Evolutionary conservation across 2,113 vertebrate genomes (phyloP).

Genomic region (Oncorhynchus nerka): DNA sequence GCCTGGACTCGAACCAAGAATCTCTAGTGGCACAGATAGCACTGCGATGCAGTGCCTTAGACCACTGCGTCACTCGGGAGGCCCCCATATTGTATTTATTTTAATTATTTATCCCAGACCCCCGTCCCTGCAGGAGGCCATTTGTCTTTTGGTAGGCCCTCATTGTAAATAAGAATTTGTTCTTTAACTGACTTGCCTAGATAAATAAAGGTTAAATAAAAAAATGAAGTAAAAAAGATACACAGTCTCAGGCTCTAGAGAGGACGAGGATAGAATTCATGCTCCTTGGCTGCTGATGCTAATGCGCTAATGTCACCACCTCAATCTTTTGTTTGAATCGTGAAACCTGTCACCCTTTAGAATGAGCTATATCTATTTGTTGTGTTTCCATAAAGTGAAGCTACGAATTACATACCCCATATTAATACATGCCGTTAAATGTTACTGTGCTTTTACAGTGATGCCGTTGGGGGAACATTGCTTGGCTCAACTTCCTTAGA

Average conservation of each 20-base stretch:
- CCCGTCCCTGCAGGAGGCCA: too few relatives aligned
- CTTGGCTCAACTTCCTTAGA: conserved; percentile 16
- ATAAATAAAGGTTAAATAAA: too few relatives aligned
- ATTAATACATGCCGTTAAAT: conserved; percentile 22
- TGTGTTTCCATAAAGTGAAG: conserved; percentile 18
- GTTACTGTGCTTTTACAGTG: conserved; percentile 15
- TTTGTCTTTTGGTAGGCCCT: too few relatives aligned
- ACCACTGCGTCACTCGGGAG: too few relatives aligned
- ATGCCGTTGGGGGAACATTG: conserved; percentile 25
- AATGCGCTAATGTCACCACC: conserved; percentile 27
- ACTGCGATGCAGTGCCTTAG: too few relatives aligned
- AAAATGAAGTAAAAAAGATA: too few relatives aligned
- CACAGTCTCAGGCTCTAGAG: neutral
- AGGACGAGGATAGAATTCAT: conserved; percentile 9
- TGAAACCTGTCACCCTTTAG: conserved; percentile 4
- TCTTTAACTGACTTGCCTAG: too few relatives aligned
- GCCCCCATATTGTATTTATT: too few relatives aligned
- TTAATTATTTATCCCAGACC: too few relatives aligned
- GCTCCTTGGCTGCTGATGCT: neutral
- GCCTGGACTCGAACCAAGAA: too few relatives aligned
- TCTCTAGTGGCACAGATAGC: too few relatives aligned
- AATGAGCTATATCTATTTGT: neutral
- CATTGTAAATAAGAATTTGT: too few relatives aligned
- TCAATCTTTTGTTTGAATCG: neutral
- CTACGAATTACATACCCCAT: conserved; percentile 8